Evolutionary conservation across 2,888 invertebrate genomes (phyloP).

Genomic region (Teleogryllus oceanicus): DNA sequence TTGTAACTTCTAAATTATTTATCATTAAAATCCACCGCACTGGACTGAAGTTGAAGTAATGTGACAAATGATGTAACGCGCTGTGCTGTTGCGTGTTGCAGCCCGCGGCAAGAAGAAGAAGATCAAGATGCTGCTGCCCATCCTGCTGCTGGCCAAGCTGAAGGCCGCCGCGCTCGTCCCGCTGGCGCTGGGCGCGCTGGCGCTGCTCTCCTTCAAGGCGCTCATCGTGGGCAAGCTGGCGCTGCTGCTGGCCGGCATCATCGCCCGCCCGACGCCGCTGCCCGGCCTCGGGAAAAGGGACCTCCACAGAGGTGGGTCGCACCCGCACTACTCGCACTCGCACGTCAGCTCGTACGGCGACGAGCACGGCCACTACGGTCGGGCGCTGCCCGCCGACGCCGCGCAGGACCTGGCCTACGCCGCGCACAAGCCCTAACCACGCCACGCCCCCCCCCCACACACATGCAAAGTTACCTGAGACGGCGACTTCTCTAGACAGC

Average conservation of each 20-base stretch:
- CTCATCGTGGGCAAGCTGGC: slow-evolving; percentile 80
- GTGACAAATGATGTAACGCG: no score
- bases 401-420: slow-evolving; percentile 50
- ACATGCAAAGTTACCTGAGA: no score
- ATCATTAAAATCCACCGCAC: no score
- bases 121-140: slow-evolving; percentile 69
- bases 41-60: no score
- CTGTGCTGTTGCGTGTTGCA: slow-evolving; percentile 44
- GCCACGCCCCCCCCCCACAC: not conserved
- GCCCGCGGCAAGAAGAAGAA: slow-evolving; percentile 79
- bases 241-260: slow-evolving; percentile 68
- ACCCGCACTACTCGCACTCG: slow-evolving; percentile 41
- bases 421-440: slow-evolving; percentile 51
- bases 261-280: slow-evolving; percentile 77
- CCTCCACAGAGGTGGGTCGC: slow-evolving; percentile 67
- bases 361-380: slow-evolving; percentile 52
- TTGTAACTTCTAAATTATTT: no score
- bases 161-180: slow-evolving; percentile 77
- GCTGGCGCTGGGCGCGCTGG: slow-evolving; percentile 70
- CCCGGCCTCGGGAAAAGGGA: no score
- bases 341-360: slow-evolving; percentile 50
- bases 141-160: slow-evolving; percentile 72
- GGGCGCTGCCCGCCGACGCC: slow-evolving; percentile 56
- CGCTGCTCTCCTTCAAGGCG: slow-evolving; percentile 79
- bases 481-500: no score